Evolutionary conservation across 2,113 vertebrate species (phyloP), one percentile per base, ranked within the genome.

Genomic region (Osmerus mordax): DNA sequence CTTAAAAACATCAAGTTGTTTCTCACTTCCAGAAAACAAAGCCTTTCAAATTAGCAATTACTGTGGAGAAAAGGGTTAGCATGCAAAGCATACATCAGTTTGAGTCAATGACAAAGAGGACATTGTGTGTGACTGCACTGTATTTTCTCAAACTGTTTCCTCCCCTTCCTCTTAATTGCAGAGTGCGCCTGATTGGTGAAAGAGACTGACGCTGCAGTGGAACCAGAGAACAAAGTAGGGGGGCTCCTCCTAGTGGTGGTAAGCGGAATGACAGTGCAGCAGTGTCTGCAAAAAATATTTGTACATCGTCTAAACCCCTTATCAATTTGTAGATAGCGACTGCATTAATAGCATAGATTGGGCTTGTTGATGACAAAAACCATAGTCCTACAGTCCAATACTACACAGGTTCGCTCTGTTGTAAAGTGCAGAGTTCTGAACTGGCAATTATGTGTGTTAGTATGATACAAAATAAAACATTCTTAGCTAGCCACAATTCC

Each of bases 241-340:
- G 53, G 56, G 78, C 76, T 55, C 88, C 78, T 77, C 78, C 85
- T 86, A 76, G 59, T 81, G 86, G 56, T 32, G 8, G 8, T 15
- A 3, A 18, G 7, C 4, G 12, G 71, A 3, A 78, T 7, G 14
- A 21, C 67, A 77, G 41, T 47, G 41, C 41, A 47, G 41, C 41
- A 47, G 32, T 8, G 7, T 36, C 5, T 0, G 32, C 32, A 36
- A 8, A 12, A 47, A 11, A 2, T 9, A 12, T 47, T 47, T 47
- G 41, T 47, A 47, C 41, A 47, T 47, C 25, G 41, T 11, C 8
- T 9, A 9, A 12, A 9, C 41, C 41, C 41, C 41, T 47, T 12
- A 8, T 7, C 32, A 36, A 8, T 5, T 1, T 6, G 32, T 5
- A 36, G 41, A 12, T 47, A 7, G 41, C 2, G 9, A 12, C 41